Evolutionary conservation across 2,888 invertebrate species (phyloP).

Genomic region (Temnothorax rugatulus): DNA sequence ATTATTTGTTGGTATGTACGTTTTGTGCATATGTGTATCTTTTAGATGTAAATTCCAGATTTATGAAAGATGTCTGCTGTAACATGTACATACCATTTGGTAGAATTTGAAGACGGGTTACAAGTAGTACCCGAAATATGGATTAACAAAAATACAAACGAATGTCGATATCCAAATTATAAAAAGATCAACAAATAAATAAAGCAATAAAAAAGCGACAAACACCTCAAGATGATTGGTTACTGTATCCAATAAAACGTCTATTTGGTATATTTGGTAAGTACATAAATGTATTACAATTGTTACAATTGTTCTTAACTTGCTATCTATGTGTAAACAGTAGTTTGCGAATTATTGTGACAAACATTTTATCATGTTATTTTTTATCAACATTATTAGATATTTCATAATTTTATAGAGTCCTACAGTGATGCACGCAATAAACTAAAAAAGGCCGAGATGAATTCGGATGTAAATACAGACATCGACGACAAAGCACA

Average conservation of each 20-base stretch:
- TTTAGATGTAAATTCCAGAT: not conserved
- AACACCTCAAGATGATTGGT: not conserved
- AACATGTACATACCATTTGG: not conserved
- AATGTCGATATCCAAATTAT: not conserved
- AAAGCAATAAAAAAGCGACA: not conserved
- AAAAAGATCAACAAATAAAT: not conserved
- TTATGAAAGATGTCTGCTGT: not conserved
- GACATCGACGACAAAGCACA: not conserved
- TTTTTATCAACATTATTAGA: not conserved
- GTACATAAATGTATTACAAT: not conserved
- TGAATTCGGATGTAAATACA: not conserved
- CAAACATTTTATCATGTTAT: not conserved
- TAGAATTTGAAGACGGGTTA: not conserved
- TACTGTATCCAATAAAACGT: not conserved
- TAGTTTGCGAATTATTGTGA: not conserved
- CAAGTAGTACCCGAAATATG: not conserved
- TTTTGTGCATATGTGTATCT: not conserved
- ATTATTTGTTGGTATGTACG: not conserved
- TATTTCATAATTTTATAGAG: not conserved
- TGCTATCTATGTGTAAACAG: not conserved
- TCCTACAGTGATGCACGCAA: not conserved
- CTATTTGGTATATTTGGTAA: not conserved
- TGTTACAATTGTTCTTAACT: not conserved
- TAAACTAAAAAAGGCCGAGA: constrained; percentile 4
- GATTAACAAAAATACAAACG: not conserved